Conservation (phyloP, 2,113 vertebrate genomes). For the Saguinus imperator region DNA sequence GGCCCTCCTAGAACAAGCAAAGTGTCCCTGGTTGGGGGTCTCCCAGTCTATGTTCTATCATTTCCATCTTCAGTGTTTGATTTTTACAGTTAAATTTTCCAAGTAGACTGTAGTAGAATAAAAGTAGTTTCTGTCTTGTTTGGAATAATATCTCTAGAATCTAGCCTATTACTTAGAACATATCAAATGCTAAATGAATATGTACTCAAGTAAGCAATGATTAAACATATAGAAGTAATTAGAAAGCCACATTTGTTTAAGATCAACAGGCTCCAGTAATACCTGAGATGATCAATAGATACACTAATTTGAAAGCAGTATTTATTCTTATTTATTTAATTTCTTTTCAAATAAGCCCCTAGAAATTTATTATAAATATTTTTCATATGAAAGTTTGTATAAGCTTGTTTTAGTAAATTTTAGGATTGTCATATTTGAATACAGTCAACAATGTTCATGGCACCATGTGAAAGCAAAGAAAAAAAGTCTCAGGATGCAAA, state of each 20-base stretch:
- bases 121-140: neutral
- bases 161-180: neutral
- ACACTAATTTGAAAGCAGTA: neutral
- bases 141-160: neutral
- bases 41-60: neutral
- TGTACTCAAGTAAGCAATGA: neutral
- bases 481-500: no score
- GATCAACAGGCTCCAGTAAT: neutral
- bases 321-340: neutral
- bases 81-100: neutral
- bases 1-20: neutral
- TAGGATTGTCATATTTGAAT: neutral
- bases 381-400: neutral
- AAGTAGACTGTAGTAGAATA: neutral
- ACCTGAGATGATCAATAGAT: neutral
- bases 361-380: neutral
- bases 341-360: constrained; percentile 16
- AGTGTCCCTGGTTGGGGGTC: neutral
- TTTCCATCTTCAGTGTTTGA: neutral
- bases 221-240: neutral
- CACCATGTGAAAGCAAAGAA: neutral
- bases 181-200: neutral
- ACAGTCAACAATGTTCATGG: neutral
- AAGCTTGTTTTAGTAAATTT: neutral
- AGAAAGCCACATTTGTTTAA: neutral